Percentiles rank a stretch among this genome's conserved stretches.
Conservation (phyloP, 2,888 invertebrate genomes). For the Rotaria sp. region DNA sequence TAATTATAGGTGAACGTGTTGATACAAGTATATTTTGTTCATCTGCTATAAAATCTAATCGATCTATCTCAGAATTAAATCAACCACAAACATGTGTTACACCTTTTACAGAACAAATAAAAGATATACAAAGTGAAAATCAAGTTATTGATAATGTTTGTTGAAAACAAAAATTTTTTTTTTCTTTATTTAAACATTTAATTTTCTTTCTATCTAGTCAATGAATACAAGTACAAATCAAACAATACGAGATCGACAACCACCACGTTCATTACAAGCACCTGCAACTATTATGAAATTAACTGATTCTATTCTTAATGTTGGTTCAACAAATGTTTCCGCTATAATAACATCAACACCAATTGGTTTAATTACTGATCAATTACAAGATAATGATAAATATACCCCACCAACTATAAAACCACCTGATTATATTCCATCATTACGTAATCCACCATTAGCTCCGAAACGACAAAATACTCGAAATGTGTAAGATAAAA, state of each 20-base stretch:
- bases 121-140: constrained; percentile 24
- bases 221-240: constrained; percentile 7
- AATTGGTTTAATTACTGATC: neutral
- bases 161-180: neutral
- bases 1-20: constrained; percentile 20
- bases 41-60: neutral
- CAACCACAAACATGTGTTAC: neutral
- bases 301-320: constrained; percentile 3
- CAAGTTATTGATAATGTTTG: neutral
- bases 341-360: constrained; percentile 2
- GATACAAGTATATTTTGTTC: constrained; percentile 31
- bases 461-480: constrained; percentile 2
- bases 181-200: neutral
- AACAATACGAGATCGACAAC: neutral
- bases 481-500: neutral
- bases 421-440: neutral
- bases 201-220: neutral
- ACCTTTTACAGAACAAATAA: neutral
- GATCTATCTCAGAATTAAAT: no score
- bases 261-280: neutral
- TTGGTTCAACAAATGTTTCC: neutral
- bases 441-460: constrained; percentile 7
- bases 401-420: constrained; percentile 25
- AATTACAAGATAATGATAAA: constrained; percentile 16
- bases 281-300: constrained; percentile 3